Evolutionary conservation across 2,113 vertebrate genomes (phyloP).

Genomic region (Pseudolaguvia tuberculata): DNA sequence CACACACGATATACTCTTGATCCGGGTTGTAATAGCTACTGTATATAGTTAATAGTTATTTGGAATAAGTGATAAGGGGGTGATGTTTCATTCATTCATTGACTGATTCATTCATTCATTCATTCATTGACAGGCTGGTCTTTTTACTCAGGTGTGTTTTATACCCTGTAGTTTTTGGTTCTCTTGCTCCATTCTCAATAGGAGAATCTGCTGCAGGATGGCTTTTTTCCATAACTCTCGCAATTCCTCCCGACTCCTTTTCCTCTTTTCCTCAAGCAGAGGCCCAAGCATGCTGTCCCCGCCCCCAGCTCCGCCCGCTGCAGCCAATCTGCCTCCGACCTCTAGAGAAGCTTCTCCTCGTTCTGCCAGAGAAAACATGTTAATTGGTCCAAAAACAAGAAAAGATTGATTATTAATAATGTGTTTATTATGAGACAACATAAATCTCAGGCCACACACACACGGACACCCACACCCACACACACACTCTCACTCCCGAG

Average conservation of each 20-base stretch:
- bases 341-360: conserved; percentile 76
- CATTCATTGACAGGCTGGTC: no score
- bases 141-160: conserved; percentile 22
- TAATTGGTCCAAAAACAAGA: neutral
- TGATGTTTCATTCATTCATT: neutral
- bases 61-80: neutral
- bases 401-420: neutral
- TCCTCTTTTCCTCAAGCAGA: conserved; percentile 75
- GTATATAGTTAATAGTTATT: no score
- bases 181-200: conserved; percentile 94
- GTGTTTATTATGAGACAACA: neutral
- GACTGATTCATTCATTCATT: no score
- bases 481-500: conserved; percentile 2
- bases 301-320: conserved; percentile 63
- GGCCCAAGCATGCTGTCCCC: conserved; percentile 68
- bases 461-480: neutral
- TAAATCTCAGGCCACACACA: neutral
- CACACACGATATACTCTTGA: no score
- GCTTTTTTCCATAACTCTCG: conserved; percentile 92
- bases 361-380: conserved; percentile 66
- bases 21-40: no score
- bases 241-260: conserved; percentile 74
- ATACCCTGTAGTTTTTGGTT: conserved; percentile 94
- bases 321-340: conserved; percentile 51
- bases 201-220: conserved; percentile 91